A percentile compares a stretch with the other conserved stretches of the same genome.
Conservation (phyloP, 2,888 invertebrate species). For the Agrotis puta region DNA sequence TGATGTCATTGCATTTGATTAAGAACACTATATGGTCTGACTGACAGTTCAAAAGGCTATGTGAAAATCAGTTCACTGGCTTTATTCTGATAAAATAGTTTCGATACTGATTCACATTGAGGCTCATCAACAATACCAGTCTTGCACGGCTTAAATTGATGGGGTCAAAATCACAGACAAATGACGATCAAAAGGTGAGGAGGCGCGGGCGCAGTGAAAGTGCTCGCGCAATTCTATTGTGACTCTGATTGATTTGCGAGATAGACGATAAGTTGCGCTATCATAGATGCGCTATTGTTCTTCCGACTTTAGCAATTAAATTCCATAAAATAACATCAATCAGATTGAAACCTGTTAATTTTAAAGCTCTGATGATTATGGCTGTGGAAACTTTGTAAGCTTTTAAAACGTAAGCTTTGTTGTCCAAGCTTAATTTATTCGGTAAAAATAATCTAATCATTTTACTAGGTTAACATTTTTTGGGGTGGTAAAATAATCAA, state of each 20-base stretch:
- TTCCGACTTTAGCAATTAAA: constrained; percentile 75
- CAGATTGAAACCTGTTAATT: constrained; percentile 35
- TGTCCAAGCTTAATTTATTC: too few species aligned
- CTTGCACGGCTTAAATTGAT: constrained; percentile 75
- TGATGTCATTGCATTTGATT: constrained; percentile 52
- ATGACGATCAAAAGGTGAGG: constrained; percentile 74
- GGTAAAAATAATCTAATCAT: too few species aligned
- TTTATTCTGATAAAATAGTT: constrained; percentile 58
- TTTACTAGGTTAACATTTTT: too few species aligned
- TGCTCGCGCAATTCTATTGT: constrained; percentile 82
- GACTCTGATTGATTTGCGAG: constrained; percentile 80
- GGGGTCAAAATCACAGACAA: constrained; percentile 78
- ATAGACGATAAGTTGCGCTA: constrained; percentile 79
- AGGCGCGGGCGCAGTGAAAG: constrained; percentile 79
- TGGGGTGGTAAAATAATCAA: too few species aligned
- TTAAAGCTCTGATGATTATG: constrained; percentile 27
- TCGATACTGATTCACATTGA: constrained; percentile 29
- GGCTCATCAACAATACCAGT: constrained; percentile 67
- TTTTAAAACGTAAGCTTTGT: too few species aligned
- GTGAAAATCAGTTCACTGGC: constrained; percentile 56
- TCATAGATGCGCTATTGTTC: constrained; percentile 81
- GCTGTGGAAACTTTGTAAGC: constrained; percentile 3
- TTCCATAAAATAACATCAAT: constrained; percentile 68
- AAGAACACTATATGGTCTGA: constrained; percentile 31
- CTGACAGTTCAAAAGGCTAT: constrained; percentile 60